Evolutionary conservation across 2,113 vertebrate species (phyloP), one percentile per base, ranked within the genome.

Genomic region (Petrocephalus zakoni): DNA sequence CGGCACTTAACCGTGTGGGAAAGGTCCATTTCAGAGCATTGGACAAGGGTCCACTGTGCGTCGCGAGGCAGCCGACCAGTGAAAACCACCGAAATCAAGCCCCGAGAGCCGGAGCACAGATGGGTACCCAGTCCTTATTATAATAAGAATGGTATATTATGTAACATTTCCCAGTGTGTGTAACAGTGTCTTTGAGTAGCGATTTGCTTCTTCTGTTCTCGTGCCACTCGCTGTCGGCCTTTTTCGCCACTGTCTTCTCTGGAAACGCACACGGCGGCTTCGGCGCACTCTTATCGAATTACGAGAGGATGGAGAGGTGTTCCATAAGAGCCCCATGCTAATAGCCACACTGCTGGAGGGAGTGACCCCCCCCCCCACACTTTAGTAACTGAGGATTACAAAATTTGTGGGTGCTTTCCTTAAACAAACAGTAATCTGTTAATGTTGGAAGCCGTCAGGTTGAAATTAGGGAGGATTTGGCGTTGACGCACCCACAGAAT

Each of bases 201-300:
- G 21, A 34, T 2, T 85, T 90, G 47, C 90, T 89, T 86, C 90
- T 78, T 82, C 22, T 84, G 47, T 53, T 53, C 51, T 85, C 21
- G 25, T 52, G 25, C 47, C 13, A n/a, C n/a, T 85, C 46, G 11
- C 51, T 1, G n/a, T 85, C 5, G 1, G 51, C 88, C 88, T 91
- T 90, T 89, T 81, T 91, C 91, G 87, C 86, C 87, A 88, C 92
- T 90, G 82, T 78, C 68, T 90, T 89, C 92, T 90, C 58, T 68
- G 86, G 89, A 92, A 93, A 92, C 91, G 90, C 87, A 47, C 10
- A 85, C 47, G 9, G 19, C 2, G 51, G 13, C 83, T 55, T 52
- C 82, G 3, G 10, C 22, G 0, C 49, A 25, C 11, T 29, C 82
- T 83, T 85, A 94, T 95, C 92, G 93, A 93, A 94, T 94, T 91